Base-by-base conservation (phyloP, 2,888 invertebrate genomes). In the Hydroisotoma schaefferi region DNA sequence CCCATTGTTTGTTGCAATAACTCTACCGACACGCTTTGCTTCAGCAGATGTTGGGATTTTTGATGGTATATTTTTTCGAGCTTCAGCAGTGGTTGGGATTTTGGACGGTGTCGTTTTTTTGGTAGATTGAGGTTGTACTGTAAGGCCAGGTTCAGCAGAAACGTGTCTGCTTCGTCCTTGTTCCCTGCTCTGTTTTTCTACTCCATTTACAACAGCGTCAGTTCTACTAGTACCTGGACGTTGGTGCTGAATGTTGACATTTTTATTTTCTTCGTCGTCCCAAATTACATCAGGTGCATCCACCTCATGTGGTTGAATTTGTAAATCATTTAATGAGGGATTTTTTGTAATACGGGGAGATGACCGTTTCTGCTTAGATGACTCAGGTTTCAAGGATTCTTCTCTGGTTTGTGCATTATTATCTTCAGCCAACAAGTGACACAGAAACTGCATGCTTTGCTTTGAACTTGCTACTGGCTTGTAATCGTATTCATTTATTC, bases 271-370 rank as follows among this genome's bases (percentile, higher is more conserved):
- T 27, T 53, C 38, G 2, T 15, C 58, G 6, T 18, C 53, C 59
- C 59, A 59, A 4, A 47, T 12, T 22, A 55, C 53, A 23, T 26
- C 48, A 33, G 54, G 29, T 2, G 49, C 49, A 20, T 49, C 49
- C n/a, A 23, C 3, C 22, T 53, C 53, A 20, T 33, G 29, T 15
- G 47, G 29, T 26, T 43, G 8, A 10, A 43, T 43, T 43, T 10
- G 12, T n/a, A 6, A 10, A 15, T 43, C 12, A 43, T 33, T 33
- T n/a, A 15, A 8, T 10, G 33, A 10, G 33, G 33, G 8, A 15
- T 43, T 6, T 15, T 43, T 20, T 6, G n/a, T 18, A 43, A n/a
- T 18, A 15, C 10, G n/a, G 18, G 10, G 8, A 18, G 43, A 8
- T 6, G 43, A 20, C 12, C 18, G 8, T 33, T 33, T 33, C 33